phyloP scores from a whole-genome alignment of 2,113 vertebrate species.

The Eira barbara region DNA sequence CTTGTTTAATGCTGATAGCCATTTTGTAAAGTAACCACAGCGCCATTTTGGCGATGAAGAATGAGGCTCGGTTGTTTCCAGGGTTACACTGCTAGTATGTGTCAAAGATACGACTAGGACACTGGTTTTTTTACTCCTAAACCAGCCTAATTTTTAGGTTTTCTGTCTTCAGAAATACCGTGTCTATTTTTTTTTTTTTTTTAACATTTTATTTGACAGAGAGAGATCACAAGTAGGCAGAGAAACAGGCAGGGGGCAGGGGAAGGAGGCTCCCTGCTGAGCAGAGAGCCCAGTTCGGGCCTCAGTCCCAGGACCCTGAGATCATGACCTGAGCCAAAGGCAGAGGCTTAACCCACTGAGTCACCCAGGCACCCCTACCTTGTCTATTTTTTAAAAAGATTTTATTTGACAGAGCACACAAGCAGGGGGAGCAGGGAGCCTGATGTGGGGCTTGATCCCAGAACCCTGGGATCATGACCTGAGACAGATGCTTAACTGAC shows the following conservation, averaged over 20 bases:
- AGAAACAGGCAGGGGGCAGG: too few species aligned
- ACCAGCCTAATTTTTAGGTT: neutral
- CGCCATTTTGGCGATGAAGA: neutral
- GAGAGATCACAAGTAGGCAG: too few species aligned
- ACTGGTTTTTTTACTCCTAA: neutral
- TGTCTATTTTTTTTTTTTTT: neutral
- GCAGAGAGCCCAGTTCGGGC: too few species aligned
- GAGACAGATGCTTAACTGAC: neutral
- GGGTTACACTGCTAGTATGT: neutral
- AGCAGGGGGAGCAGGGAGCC: neutral
- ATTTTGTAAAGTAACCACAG: neutral
- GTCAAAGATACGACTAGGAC: neutral
- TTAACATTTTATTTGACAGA: neutral
- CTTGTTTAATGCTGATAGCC: neutral
- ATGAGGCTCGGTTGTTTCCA: neutral
- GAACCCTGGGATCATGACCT: neutral
- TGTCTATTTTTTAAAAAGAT: neutral
- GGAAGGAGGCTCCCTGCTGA: too few species aligned
- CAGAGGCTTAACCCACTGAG: too few species aligned
- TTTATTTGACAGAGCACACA: neutral
- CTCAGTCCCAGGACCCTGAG: too few species aligned
- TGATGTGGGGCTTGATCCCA: too few species aligned
- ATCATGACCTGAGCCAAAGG: too few species aligned
- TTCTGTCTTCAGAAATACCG: neutral
- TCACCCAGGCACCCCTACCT: too few species aligned